These are phyloP conservation scores for Todiramphus chloris DNA, from an alignment of 2,113 vertebrate genomes.

Conservation along the genomic window DNA sequence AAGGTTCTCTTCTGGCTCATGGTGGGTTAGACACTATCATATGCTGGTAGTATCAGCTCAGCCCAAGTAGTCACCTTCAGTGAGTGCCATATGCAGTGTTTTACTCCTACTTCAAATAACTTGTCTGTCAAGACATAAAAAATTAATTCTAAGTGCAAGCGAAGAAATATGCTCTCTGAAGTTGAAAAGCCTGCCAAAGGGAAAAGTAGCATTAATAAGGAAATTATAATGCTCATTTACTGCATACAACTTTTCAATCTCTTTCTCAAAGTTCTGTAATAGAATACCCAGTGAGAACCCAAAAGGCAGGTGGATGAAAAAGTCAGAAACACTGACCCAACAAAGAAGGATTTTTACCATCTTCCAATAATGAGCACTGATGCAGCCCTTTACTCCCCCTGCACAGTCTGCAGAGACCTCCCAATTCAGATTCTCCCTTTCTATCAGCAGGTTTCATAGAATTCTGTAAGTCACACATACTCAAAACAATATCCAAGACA, in stretches of 20 bases:
- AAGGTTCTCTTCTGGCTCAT: background rate
- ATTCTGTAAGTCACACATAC: background rate
- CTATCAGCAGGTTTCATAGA: background rate
- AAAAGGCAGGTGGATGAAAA: background rate
- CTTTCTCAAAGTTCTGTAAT: background rate
- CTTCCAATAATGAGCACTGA: background rate
- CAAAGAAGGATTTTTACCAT: background rate
- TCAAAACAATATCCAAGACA: background rate
- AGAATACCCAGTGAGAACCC: background rate
- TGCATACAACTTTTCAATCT: background rate
- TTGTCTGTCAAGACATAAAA: background rate
- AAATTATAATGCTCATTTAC: background rate
- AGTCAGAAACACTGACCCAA: background rate
- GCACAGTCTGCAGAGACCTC: background rate
- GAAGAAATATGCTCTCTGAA: background rate
- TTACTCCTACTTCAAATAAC: background rate
- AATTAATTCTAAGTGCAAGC: constrained; percentile 15
- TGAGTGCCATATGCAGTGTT: background rate
- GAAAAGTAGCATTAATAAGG: background rate
- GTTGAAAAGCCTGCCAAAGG: constrained; percentile 16
- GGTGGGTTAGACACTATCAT: background rate
- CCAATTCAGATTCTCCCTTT: background rate
- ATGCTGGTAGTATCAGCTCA: background rate
- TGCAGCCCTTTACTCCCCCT: background rate
- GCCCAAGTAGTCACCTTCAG: background rate